These are phyloP conservation scores for Aphodius sticticus DNA, from an alignment of 2,888 invertebrate genomes.

Conservation along the genomic window DNA sequence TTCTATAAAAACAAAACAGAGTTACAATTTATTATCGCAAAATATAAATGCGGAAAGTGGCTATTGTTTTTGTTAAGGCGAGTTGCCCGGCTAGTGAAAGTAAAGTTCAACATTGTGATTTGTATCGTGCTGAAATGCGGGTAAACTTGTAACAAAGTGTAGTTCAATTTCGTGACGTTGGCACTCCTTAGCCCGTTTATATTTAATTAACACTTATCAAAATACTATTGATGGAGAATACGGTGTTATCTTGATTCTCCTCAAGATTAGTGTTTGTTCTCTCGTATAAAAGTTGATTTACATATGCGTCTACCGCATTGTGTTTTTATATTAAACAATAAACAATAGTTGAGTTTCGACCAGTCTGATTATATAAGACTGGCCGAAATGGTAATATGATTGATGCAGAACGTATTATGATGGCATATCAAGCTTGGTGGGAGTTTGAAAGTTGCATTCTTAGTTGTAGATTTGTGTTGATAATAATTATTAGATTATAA, in stretches of 20 bases:
- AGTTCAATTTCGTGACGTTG: background rate
- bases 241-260: background rate
- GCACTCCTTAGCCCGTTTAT: background rate
- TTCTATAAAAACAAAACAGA: constrained; percentile 62
- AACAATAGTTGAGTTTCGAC: background rate
- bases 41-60: background rate
- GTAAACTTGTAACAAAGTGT: background rate
- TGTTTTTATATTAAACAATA: background rate
- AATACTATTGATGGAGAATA: background rate
- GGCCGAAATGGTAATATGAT: background rate
- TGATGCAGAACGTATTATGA: background rate
- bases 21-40: background rate
- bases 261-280: background rate
- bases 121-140: background rate
- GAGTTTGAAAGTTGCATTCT: background rate
- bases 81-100: background rate
- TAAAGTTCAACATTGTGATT: background rate
- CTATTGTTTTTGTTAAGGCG: background rate
- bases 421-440: background rate
- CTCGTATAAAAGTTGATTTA: background rate
- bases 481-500: too few relatives aligned
- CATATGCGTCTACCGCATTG: background rate
- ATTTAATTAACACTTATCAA: background rate
- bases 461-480: background rate
- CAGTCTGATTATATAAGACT: background rate